Conservation (phyloP, 2,888 invertebrate genomes). For the Cheilosia variabilis region DNA sequence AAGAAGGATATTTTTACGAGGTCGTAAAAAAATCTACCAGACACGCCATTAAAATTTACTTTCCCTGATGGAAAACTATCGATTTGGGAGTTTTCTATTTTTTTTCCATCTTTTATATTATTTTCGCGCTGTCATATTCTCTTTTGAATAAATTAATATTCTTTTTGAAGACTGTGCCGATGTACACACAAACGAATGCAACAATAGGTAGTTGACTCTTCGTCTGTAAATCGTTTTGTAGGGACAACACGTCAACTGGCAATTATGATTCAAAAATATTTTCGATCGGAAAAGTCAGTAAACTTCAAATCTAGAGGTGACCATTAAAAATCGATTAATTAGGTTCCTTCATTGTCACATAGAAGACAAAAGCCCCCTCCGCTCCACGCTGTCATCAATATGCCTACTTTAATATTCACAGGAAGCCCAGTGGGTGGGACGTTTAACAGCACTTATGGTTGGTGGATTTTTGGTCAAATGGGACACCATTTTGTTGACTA, state of each 20-base stretch:
- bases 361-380: background rate
- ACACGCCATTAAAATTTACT: conserved; percentile 74
- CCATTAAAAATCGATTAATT: conserved; percentile 73
- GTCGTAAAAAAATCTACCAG: conserved; percentile 69
- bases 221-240: background rate
- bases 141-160: conserved; percentile 57
- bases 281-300: conserved; percentile 5
- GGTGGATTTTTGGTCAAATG: background rate
- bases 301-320: background rate
- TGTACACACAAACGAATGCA: conserved; percentile 7
- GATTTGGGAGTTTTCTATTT: conserved; percentile 42
- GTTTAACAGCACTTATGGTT: conserved; percentile 17
- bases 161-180: background rate
- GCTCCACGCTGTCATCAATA: background rate
- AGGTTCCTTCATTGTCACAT: conserved; percentile 18
- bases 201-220: background rate
- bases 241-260: conserved; percentile 48
- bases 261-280: conserved; percentile 32
- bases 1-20: conserved; percentile 69
- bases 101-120: background rate
- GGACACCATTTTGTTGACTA: conserved; percentile 25
- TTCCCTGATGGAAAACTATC: conserved; percentile 74
- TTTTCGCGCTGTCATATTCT: conserved; percentile 16
- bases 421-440: background rate
- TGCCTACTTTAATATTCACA: conserved; percentile 42